Conservation (phyloP, 2,113 vertebrate species). For the Gopherus flavomarginatus region DNA sequence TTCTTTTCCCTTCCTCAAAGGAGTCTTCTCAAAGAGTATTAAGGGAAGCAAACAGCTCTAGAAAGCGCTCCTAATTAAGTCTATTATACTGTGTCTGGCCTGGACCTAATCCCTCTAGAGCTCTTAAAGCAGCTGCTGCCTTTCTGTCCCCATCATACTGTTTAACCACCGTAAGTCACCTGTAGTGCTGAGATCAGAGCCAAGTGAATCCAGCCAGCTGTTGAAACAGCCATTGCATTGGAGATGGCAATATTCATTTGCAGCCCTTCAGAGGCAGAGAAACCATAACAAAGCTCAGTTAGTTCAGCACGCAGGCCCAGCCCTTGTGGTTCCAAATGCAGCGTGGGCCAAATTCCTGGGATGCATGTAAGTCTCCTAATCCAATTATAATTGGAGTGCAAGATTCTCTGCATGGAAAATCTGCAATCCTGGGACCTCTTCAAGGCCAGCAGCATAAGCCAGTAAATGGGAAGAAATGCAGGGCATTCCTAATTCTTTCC, state of each 20-base stretch:
- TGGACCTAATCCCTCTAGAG: conserved; percentile 31
- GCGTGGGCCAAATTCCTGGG: background rate
- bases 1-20: background rate
- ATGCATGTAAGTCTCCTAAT: background rate
- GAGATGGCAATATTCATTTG: background rate
- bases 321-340: accelerated
- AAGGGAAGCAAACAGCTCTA: background rate
- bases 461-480: background rate
- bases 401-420: background rate
- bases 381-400: background rate
- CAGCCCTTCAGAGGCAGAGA: background rate
- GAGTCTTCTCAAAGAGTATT: background rate
- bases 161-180: background rate
- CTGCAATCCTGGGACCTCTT: background rate
- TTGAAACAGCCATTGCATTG: background rate
- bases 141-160: background rate
- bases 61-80: conserved; percentile 24
- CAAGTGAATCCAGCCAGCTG: background rate
- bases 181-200: background rate
- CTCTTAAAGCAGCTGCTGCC: background rate
- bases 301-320: accelerated
- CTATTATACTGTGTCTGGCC: conserved; percentile 13
- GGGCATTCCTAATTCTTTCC: background rate
- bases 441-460: background rate
- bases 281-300: background rate